A percentile compares a stretch with the other conserved stretches of the same genome.
These are phyloP conservation scores for Cisticola juncidis DNA, from an alignment of 2,113 vertebrate species.

Conservation along the genomic window DNA sequence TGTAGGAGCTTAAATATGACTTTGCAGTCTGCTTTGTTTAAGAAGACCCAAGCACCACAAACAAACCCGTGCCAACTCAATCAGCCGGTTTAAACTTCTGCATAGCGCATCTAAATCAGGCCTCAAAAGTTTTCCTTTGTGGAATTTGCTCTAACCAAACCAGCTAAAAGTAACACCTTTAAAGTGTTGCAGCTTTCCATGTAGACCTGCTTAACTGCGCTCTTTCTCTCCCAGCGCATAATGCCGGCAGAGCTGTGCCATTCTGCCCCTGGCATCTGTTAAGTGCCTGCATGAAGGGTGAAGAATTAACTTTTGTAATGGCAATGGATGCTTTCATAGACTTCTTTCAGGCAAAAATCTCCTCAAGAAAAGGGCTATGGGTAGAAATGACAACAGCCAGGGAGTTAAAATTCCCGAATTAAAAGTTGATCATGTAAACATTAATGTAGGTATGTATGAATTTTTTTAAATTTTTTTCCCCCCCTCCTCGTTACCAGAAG, in stretches of 20 bases:
- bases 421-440: not conserved
- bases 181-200: conserved; percentile 60
- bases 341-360: conserved; percentile 64
- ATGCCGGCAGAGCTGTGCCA: conserved; percentile 63
- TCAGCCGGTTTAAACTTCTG: not conserved
- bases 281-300: conserved; percentile 68
- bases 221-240: conserved; percentile 43
- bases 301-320: conserved; percentile 69
- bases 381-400: conserved; percentile 6
- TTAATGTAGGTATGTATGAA: conserved; percentile 18
- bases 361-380: conserved; percentile 15
- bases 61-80: not conserved
- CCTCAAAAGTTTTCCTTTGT: not conserved
- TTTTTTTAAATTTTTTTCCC: not conserved
- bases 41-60: not conserved
- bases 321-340: conserved; percentile 65
- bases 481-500: conserved; percentile 33
- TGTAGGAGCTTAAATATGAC: not conserved
- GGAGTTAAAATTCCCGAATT: conserved; percentile 5
- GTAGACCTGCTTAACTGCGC: conserved; percentile 47
- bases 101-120: not conserved
- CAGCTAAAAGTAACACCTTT: conserved; percentile 48
- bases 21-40: not conserved
- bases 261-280: conserved; percentile 74
- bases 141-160: not conserved